Percentiles rank a stretch among this genome's conserved stretches.
Conservation (phyloP, 64 coral and sea anemone species). For the Anthopleura sola region DNA sequence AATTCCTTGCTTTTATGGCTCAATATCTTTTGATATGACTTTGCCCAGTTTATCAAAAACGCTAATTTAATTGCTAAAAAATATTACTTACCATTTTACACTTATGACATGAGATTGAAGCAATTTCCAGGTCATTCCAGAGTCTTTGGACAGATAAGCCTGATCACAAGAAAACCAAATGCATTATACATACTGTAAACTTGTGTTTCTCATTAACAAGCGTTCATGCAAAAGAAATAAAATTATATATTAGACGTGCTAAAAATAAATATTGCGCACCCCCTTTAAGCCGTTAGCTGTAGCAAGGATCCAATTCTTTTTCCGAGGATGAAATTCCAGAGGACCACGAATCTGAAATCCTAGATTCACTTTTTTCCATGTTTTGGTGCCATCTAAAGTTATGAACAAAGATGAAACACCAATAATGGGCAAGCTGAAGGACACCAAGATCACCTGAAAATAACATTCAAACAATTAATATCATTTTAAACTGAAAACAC, state of each 20-base stretch:
- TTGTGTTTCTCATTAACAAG: no score
- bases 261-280: no score
- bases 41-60: no score
- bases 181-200: no score
- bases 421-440: conserved; percentile 14
- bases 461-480: not conserved
- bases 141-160: conserved; percentile 43
- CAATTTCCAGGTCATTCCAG: conserved; percentile 43
- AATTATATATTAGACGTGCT: no score
- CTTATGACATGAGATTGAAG: conserved; percentile 34
- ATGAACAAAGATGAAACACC: conserved; percentile 21
- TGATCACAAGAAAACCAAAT: conserved; percentile 10
- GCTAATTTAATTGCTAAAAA: no score
- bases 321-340: conserved; percentile 35
- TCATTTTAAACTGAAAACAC: not conserved
- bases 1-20: no score
- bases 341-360: conserved; percentile 32
- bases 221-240: no score
- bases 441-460: conserved; percentile 55
- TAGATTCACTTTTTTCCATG: conserved; percentile 11
- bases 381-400: conserved; percentile 41
- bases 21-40: no score
- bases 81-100: conserved; percentile 58
- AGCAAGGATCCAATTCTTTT: conserved; percentile 56
- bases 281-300: not conserved